A percentile compares a stretch with the other conserved stretches of the same genome.
phyloP scores from a whole-genome alignment of 2,888 invertebrate genomes.

The Allacma fusca region DNA sequence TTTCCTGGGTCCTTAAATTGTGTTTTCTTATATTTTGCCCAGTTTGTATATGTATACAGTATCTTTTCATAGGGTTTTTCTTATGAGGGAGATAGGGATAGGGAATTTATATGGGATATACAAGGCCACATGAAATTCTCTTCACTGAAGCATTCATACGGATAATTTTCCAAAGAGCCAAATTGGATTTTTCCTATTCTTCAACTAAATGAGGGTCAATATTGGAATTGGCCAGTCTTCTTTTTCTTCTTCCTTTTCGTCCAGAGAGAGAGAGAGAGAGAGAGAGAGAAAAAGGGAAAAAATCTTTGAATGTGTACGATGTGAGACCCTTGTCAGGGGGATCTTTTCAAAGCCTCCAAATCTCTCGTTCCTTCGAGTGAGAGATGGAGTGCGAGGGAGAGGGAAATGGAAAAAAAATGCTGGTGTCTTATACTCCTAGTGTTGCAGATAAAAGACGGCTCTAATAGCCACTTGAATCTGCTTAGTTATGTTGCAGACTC shows the following conservation, averaged over 20 bases:
- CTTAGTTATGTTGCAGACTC: constrained; percentile 11
- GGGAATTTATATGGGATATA: not conserved
- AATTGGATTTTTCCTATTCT: constrained; percentile 47
- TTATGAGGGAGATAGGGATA: not conserved
- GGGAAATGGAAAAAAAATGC: no score
- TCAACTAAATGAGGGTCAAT: constrained; percentile 47
- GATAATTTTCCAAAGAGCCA: constrained; percentile 42
- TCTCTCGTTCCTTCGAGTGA: not conserved
- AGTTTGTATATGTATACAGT: no score
- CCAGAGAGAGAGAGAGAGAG: not conserved
- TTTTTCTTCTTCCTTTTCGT: not conserved
- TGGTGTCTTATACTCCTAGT: no score
- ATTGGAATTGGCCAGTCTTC: constrained; percentile 37
- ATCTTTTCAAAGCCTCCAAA: not conserved
- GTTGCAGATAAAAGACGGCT: not conserved
- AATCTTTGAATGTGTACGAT: no score
- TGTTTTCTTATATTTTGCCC: not conserved
- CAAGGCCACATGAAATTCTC: not conserved
- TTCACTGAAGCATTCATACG: constrained; percentile 39
- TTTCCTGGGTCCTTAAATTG: no score
- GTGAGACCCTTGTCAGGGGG: no score
- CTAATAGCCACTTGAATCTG: constrained; percentile 40
- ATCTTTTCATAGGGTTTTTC: no score
- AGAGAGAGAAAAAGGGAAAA: no score
- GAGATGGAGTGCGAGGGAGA: no score